Percentiles rank a stretch among this genome's conserved stretches.
These are phyloP conservation scores for Dasyurus viverrinus DNA, from an alignment of 2,113 vertebrate species.

Conservation along the genomic window DNA sequence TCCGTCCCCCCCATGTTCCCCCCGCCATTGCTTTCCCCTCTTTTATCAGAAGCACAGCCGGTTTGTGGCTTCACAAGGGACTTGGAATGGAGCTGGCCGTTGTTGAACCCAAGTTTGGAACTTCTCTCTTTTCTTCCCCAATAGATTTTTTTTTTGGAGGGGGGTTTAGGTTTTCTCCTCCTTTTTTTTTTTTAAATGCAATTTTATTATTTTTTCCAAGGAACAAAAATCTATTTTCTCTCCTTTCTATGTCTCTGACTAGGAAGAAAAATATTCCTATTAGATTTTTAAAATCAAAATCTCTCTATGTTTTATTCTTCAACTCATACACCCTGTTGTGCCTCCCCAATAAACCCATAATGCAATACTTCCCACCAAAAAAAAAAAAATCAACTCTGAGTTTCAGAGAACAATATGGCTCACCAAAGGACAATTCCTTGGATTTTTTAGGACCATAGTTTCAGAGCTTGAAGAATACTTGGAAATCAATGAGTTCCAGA, in stretches of 20 bases:
- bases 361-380: background rate
- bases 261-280: background rate
- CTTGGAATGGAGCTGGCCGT: fast-evolving
- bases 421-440: background rate
- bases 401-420: background rate
- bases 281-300: background rate
- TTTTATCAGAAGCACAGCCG: background rate
- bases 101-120: background rate
- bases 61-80: background rate
- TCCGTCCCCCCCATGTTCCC: background rate
- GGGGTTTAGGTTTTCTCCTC: background rate
- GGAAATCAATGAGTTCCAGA: background rate
- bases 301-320: background rate
- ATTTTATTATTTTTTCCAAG: background rate
- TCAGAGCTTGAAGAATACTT: background rate
- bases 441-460: background rate
- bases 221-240: background rate
- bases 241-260: background rate
- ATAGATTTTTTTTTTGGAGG: background rate
- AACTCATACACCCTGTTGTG: background rate
- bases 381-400: background rate
- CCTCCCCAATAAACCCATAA: too few species aligned
- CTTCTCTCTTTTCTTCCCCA: background rate
- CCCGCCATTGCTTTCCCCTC: background rate
- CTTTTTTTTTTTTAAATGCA: background rate